Conservation (phyloP, 37 sponge, comb jelly and placozoan species). For the Halichondria panicea region DNA sequence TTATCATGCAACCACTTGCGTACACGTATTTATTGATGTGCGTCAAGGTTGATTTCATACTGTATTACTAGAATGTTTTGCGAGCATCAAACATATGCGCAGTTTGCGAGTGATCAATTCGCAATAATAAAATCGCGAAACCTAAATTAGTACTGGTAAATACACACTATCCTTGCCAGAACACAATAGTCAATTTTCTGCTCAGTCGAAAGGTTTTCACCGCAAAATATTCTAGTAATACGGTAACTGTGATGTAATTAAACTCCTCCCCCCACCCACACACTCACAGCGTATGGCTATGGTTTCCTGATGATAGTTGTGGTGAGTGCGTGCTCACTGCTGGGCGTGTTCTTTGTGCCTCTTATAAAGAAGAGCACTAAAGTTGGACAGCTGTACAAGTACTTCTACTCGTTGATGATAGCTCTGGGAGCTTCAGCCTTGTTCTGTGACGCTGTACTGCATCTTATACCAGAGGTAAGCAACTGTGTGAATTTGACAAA, state of each 20-base stretch:
- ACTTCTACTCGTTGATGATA: constrained; percentile 49
- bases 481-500: neutral
- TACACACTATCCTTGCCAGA: too few relatives aligned
- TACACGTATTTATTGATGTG: too few relatives aligned
- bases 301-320: constrained; percentile 61
- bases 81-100: too few relatives aligned
- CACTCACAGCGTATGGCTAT: constrained; percentile 65
- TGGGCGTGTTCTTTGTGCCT: constrained; percentile 50
- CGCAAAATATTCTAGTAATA: too few relatives aligned
- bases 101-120: too few relatives aligned
- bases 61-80: too few relatives aligned
- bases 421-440: constrained; percentile 71
- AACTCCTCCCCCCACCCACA: neutral
- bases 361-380: constrained; percentile 21
- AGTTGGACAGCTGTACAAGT: constrained; percentile 17
- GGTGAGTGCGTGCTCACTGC: constrained; percentile 50
- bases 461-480: constrained; percentile 76
- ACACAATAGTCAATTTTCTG: too few relatives aligned
- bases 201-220: neutral
- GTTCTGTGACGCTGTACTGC: constrained; percentile 72
- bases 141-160: neutral
- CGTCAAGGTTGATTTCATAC: too few relatives aligned
- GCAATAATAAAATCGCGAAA: neutral
- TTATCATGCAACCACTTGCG: too few relatives aligned
- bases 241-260: too few relatives aligned